Conservation (phyloP, 92 coral and sea anemone genomes). For the Parazoanthus darwini region DNA sequence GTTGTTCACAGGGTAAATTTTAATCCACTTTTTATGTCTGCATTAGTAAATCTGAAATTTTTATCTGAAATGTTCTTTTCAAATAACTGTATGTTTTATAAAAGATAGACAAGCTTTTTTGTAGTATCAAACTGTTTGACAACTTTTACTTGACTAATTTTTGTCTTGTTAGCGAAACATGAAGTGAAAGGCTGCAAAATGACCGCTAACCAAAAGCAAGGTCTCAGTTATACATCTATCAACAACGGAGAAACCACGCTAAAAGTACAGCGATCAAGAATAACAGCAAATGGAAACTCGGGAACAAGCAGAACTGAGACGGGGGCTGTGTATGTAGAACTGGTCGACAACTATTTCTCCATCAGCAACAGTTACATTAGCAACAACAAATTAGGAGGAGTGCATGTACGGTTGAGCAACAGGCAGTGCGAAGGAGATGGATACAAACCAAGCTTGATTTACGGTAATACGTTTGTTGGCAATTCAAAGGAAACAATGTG, state of each 20-base stretch:
- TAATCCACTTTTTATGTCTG: too few relatives aligned
- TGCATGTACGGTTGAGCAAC: conserved; percentile 25
- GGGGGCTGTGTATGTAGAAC: conserved; percentile 49
- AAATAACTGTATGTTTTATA: too few relatives aligned
- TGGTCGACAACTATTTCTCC: conserved; percentile 43
- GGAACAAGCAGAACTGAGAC: not conserved
- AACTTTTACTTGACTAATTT: too few relatives aligned
- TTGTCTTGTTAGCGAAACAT: too few relatives aligned
- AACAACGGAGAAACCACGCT: conserved; percentile 25
- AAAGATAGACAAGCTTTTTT: too few relatives aligned
- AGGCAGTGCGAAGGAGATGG: conserved; percentile 43
- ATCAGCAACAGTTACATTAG: conserved; percentile 49
- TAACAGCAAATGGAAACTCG: conserved; percentile 23
- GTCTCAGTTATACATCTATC: conserved; percentile 43
- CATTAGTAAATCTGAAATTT: not conserved
- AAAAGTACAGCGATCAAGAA: conserved; percentile 30
- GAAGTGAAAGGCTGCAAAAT: conserved; percentile 9
- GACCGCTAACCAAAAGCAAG: conserved; percentile 38
- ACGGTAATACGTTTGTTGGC: conserved; percentile 51
- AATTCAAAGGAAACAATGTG: conserved; percentile 56
- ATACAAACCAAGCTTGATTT: conserved; percentile 30
- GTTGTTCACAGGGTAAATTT: conserved; percentile 41
- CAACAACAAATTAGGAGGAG: conserved; percentile 53
- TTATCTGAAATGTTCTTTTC: too few relatives aligned
- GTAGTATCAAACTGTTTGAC: too few relatives aligned